Percentiles rank a stretch among this genome's conserved stretches.
Conservation (phyloP, 2,113 vertebrate species). For the Anhinga anhinga region DNA sequence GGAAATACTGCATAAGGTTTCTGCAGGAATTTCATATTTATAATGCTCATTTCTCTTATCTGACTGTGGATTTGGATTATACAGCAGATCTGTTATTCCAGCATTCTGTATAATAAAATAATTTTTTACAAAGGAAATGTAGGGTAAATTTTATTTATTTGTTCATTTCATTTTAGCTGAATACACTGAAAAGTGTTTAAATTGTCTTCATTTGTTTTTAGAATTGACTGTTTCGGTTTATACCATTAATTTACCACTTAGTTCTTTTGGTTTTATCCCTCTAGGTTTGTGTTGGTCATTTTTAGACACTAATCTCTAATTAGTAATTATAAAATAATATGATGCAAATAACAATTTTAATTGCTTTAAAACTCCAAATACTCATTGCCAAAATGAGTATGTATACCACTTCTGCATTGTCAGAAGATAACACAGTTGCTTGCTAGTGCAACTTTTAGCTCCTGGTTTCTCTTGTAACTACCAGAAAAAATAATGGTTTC, state of each 20-base stretch:
- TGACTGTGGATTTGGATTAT: neutral
- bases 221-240: neutral
- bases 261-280: neutral
- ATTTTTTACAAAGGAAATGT: neutral
- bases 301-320: neutral
- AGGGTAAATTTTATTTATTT: neutral
- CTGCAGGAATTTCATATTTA: neutral
- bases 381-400: neutral
- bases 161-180: neutral
- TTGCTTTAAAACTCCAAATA: neutral
- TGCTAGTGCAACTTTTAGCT: neutral
- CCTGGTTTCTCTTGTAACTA: neutral
- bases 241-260: neutral
- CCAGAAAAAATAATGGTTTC: neutral
- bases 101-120: neutral
- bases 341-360: neutral
- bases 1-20: neutral
- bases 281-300: neutral
- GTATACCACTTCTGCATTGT: neutral
- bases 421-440: neutral
- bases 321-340: neutral
- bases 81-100: neutral
- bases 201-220: neutral
- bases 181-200: neutral
- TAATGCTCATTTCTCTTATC: neutral